phyloP scores from a whole-genome alignment of 2,888 invertebrate species.

The Arrhopalites spinosus region DNA sequence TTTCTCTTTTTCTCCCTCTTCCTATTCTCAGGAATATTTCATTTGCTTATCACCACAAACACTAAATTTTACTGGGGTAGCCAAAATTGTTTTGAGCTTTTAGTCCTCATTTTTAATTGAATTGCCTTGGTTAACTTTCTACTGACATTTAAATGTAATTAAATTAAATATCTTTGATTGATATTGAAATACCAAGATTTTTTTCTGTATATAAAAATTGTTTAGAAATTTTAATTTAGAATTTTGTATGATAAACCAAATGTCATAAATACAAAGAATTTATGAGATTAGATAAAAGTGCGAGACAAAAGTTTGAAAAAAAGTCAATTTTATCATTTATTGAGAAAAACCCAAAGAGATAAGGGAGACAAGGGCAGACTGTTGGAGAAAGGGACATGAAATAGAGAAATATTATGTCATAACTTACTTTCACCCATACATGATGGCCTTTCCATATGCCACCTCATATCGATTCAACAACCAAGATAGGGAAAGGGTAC shows the following conservation, averaged over 20 bases:
- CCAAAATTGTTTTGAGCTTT: no score
- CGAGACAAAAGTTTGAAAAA: neutral
- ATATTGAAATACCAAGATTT: no score
- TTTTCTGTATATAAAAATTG: no score
- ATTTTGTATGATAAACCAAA: no score
- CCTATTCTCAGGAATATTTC: neutral
- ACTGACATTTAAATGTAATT: no score
- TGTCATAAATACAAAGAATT: no score
- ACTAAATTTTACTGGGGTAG: neutral
- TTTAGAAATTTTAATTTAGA: no score
- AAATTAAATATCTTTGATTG: no score
- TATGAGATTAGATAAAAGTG: neutral
- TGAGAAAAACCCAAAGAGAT: neutral
- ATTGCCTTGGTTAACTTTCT: no score
- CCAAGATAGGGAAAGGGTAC: neutral
- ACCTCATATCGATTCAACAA: neutral
- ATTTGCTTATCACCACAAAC: neutral
- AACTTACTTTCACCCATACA: neutral
- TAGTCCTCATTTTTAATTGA: no score
- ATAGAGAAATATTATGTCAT: slow-evolving; percentile 5
- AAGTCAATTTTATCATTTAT: neutral
- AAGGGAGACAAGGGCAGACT: neutral
- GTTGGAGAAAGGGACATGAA: neutral
- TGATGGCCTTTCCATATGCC: slow-evolving; percentile 5
- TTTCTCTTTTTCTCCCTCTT: neutral